Percentiles rank a stretch among this genome's conserved stretches.
These are phyloP conservation scores for Nothocercus nigrocapillus DNA, from an alignment of 2,113 vertebrate genomes.

Conservation along the genomic window DNA sequence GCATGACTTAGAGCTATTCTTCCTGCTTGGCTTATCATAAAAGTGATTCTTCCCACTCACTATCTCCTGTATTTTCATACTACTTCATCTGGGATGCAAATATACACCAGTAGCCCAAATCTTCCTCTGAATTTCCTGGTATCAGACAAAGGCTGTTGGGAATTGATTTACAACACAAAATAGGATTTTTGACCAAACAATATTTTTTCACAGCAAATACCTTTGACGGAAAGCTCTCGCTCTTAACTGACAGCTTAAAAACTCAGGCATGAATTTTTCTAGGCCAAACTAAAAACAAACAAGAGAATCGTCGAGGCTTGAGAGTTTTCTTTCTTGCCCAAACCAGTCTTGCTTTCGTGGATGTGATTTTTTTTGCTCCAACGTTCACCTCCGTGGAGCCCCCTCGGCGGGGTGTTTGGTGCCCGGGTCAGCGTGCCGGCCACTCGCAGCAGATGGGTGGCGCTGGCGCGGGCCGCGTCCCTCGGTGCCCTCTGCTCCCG, in stretches of 20 bases:
- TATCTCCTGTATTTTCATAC: slow-evolving; percentile 29
- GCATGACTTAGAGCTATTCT: slow-evolving; percentile 14
- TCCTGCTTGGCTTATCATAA: slow-evolving; percentile 59
- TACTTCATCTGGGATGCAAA: slow-evolving; percentile 53
- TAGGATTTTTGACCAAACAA: not conserved
- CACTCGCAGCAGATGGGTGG: not conserved
- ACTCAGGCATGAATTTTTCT: not conserved
- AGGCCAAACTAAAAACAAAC: not conserved
- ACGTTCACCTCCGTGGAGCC: not conserved
- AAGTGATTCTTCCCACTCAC: slow-evolving; percentile 58
- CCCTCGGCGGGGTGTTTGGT: not conserved
- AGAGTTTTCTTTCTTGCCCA: not conserved
- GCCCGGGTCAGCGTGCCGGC: not conserved
- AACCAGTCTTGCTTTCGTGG: not conserved
- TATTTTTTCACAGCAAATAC: not conserved
- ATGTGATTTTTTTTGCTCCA: not conserved
- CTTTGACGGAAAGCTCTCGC: not conserved
- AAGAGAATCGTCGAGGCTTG: not conserved
- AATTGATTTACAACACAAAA: not conserved
- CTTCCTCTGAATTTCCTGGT: slow-evolving; percentile 1
- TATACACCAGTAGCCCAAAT: not conserved
- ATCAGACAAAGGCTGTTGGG: not conserved
- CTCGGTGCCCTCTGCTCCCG: not conserved
- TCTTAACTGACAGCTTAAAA: not conserved
- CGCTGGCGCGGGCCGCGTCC: not conserved